phyloP scores from a whole-genome alignment of 2,888 invertebrate species.

The Hoplodrina ambigua region DNA sequence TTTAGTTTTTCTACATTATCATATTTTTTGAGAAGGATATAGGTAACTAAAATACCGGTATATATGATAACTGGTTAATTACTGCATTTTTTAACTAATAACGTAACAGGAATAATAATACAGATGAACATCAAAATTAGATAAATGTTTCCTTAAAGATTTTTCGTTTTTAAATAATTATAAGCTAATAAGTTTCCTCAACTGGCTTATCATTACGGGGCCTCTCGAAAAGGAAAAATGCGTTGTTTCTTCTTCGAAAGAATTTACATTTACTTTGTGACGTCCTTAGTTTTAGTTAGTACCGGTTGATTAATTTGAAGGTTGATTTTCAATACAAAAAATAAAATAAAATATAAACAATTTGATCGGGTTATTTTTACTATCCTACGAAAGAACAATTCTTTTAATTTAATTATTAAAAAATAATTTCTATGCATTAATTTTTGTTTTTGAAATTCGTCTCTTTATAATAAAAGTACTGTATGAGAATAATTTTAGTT shows the following conservation, averaged over 20 bases:
- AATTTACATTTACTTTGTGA: not conserved
- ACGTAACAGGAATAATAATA: not conserved
- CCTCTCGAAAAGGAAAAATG: conserved; percentile 6
- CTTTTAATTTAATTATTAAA: too few species aligned
- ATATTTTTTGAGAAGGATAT: not conserved
- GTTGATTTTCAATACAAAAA: too few species aligned
- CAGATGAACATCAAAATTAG: not conserved
- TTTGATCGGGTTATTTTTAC: too few species aligned
- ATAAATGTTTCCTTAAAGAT: not conserved
- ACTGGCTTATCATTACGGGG: conserved; percentile 11
- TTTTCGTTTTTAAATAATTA: conserved; percentile 1
- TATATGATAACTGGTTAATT: not conserved
- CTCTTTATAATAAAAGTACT: too few species aligned
- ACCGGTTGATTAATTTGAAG: too few species aligned
- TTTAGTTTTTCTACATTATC: not conserved
- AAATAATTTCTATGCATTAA: too few species aligned
- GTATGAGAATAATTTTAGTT: too few species aligned
- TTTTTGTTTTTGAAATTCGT: too few species aligned
- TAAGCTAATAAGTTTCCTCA: conserved; percentile 36
- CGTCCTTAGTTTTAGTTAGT: not conserved
- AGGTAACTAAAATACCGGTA: not conserved
- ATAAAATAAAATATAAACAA: too few species aligned
- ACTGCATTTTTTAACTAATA: not conserved
- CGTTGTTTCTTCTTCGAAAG: too few species aligned
- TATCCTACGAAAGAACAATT: too few species aligned